These are phyloP conservation scores for Drosophila pseudotakahashii DNA, from an alignment of 2,888 invertebrate species.

Conservation along the genomic window DNA sequence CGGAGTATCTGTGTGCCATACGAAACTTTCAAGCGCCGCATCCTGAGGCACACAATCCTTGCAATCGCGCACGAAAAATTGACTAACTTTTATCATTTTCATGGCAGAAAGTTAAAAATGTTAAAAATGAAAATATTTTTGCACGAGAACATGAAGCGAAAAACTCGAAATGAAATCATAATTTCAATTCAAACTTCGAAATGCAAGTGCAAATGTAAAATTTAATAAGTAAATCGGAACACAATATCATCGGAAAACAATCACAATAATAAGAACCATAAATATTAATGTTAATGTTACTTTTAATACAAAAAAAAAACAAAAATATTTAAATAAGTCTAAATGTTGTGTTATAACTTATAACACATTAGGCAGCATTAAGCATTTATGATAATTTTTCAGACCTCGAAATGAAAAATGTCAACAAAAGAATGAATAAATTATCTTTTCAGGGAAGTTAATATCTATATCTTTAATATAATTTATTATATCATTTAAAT, in stretches of 20 bases:
- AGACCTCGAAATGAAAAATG: too few species aligned
- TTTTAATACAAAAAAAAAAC: too few species aligned
- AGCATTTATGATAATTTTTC: too few species aligned
- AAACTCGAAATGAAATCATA: conserved; percentile 64
- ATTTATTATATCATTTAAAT: neutral
- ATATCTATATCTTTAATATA: neutral
- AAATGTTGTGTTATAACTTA: too few species aligned
- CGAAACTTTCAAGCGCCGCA: conserved; percentile 60
- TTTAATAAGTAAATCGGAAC: neutral
- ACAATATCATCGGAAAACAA: neutral
- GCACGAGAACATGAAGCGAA: conserved; percentile 26
- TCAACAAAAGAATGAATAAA: too few species aligned
- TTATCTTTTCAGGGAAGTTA: too few species aligned
- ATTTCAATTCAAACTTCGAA: conserved; percentile 51
- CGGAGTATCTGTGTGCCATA: conserved; percentile 13
- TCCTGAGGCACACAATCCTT: conserved; percentile 21
- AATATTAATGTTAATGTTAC: too few species aligned
- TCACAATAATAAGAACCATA: neutral
- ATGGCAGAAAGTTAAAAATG: conserved; percentile 12
- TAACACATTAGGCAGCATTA: too few species aligned
- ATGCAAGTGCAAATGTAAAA: conserved; percentile 8
- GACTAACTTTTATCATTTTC: conserved; percentile 9
- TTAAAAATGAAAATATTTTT: conserved; percentile 55
- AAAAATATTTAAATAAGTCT: too few species aligned
- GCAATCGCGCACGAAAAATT: conserved; percentile 6